Conservation (phyloP, 2,113 vertebrate genomes). For the Lycocorax pyrrhopterus region DNA sequence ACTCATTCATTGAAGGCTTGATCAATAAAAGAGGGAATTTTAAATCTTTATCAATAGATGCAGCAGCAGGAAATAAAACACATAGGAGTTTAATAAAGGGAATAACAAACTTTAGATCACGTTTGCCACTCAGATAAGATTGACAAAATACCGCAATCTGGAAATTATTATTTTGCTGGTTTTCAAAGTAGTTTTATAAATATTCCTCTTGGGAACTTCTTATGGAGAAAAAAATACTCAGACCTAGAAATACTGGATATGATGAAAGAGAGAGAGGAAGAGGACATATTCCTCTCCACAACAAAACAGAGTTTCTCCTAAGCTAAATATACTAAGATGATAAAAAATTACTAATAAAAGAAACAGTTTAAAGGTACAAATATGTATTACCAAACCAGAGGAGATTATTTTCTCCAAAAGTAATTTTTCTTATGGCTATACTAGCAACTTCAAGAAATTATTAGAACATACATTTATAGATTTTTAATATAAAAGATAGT, state of each 20-base stretch:
- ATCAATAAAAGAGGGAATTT: not conserved
- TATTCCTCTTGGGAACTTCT: not conserved
- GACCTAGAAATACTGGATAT: not conserved
- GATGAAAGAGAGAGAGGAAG: not conserved
- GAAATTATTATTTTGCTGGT: not conserved
- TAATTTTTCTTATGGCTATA: not conserved
- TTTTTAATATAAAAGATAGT: not conserved
- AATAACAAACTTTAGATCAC: not conserved
- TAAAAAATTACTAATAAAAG: not conserved
- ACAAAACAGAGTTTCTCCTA: not conserved
- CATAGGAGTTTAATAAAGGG: not conserved
- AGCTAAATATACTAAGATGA: not conserved
- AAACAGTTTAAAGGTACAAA: not conserved
- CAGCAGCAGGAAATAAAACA: not conserved
- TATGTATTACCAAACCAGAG: not conserved
- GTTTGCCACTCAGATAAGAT: not conserved
- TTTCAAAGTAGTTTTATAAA: not conserved
- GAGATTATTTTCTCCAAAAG: not conserved
- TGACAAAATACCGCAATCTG: not conserved
- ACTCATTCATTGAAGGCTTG: not conserved
- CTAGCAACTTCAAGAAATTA: not conserved
- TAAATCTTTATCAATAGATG: not conserved
- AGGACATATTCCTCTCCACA: not conserved
- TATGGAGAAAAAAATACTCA: not conserved
- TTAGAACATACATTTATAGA: not conserved